Conservation (phyloP, 1,140 invertebrate species). For the Bemisia tabaci region DNA sequence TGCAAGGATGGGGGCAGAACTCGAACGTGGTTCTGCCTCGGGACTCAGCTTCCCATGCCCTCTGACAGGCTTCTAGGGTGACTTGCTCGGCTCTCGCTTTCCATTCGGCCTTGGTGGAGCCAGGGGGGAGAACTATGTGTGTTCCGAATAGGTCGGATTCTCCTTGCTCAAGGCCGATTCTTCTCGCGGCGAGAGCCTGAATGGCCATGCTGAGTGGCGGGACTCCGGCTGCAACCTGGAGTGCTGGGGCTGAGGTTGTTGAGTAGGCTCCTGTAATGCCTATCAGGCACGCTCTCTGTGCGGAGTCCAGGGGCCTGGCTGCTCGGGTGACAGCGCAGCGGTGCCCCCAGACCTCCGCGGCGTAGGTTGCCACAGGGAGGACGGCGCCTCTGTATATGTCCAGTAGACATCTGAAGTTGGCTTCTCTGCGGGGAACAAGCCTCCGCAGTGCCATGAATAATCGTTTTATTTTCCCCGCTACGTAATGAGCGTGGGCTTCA, state of each 20-base stretch:
- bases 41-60: no score
- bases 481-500: not conserved
- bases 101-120: no score
- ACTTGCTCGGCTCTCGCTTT: no score
- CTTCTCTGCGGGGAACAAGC: not conserved
- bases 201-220: not conserved
- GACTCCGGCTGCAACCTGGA: not conserved
- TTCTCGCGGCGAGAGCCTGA: no score
- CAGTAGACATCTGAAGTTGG: not conserved
- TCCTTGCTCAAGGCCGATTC: no score
- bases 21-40: no score
- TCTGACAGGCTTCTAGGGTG: no score
- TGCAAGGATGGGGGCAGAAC: no score
- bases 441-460: not conserved
- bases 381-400: not conserved
- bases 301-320: not conserved
- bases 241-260: not conserved
- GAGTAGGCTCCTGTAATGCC: not conserved
- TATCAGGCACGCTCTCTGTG: not conserved
- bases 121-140: no score
- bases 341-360: not conserved
- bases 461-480: not conserved
- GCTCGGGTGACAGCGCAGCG: not conserved
- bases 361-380: not conserved
- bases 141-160: no score